Evolutionary conservation across 2,888 invertebrate genomes (phyloP).

Genomic region (Amphipoea oculea): DNA sequence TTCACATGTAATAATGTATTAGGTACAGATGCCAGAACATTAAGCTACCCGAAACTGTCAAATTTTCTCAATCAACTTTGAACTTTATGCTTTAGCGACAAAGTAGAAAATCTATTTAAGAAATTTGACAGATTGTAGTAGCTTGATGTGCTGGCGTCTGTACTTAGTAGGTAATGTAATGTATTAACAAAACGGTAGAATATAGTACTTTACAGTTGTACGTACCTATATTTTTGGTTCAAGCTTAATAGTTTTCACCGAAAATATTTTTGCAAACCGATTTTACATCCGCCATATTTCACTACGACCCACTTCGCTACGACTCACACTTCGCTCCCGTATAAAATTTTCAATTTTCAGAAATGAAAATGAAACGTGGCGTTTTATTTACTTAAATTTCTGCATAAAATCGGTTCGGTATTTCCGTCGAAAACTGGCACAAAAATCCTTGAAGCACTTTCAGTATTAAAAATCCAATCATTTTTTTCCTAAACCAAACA

Average conservation of each 20-base stretch:
- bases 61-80: too few relatives aligned
- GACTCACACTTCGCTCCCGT: neutral
- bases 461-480: neutral
- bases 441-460: neutral
- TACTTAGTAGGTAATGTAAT: neutral
- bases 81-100: too few relatives aligned
- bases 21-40: too few relatives aligned
- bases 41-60: too few relatives aligned
- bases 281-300: constrained; percentile 9
- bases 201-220: neutral
- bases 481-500: neutral
- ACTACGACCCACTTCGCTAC: neutral
- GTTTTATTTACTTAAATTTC: neutral
- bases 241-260: too few relatives aligned
- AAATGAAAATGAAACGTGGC: constrained; percentile 27
- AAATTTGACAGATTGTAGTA: too few relatives aligned
- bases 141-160: too few relatives aligned
- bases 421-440: constrained; percentile 7
- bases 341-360: constrained; percentile 37
- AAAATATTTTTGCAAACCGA: neutral
- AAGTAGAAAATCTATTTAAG: too few relatives aligned
- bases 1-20: too few relatives aligned
- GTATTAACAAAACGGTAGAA: neutral
- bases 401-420: constrained; percentile 9
- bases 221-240: neutral